phyloP scores from a whole-genome alignment of 2,113 vertebrate species.

The Pseudopipra pipra region DNA sequence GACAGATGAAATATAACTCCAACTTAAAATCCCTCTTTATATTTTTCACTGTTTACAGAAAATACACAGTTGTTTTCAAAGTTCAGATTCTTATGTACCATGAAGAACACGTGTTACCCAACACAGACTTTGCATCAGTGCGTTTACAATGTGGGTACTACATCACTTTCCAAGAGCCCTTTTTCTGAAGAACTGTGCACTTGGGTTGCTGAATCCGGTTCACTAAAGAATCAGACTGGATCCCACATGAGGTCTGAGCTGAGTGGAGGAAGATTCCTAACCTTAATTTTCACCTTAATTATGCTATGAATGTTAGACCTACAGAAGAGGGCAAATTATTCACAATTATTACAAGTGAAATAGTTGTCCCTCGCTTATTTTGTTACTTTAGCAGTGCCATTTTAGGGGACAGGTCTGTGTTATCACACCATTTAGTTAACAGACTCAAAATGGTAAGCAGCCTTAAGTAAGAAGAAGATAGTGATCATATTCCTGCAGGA shows the following conservation, averaged over 20 bases:
- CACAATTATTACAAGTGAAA: background rate
- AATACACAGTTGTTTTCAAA: background rate
- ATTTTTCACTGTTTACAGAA: background rate
- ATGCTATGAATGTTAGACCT: background rate
- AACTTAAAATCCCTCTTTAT: background rate
- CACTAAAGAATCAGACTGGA: background rate
- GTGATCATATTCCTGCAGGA: background rate
- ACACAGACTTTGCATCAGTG: background rate
- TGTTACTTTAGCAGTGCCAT: background rate
- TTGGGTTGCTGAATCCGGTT: background rate
- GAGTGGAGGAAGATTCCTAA: background rate
- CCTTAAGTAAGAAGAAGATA: background rate
- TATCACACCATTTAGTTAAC: background rate
- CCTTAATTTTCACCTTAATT: background rate
- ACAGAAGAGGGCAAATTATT: background rate
- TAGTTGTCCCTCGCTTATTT: background rate
- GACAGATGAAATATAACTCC: background rate
- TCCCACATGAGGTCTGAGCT: background rate
- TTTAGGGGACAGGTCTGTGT: background rate
- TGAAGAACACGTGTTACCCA: background rate
- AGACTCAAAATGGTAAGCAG: background rate
- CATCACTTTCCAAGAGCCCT: background rate
- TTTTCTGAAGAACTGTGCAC: background rate
- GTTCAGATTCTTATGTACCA: background rate
- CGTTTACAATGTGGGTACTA: background rate